Percentiles rank a stretch among this genome's conserved stretches.
Conservation (phyloP, 1,140 invertebrate species). For the Drosophila watanabei region DNA sequence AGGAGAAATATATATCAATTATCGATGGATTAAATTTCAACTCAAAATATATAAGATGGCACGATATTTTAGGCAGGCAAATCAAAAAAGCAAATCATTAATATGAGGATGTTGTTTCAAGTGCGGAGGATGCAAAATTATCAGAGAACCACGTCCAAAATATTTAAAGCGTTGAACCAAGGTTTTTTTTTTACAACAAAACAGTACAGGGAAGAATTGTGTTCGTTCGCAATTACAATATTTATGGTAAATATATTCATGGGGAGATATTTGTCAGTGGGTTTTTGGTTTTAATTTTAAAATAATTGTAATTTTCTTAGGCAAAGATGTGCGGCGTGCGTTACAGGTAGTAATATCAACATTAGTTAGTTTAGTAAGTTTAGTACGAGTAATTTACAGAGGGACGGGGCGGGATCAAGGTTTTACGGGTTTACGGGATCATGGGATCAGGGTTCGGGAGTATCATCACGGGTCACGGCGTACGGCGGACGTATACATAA, state of each 20-base stretch:
- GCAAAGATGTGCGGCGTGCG: slow-evolving; percentile 45
- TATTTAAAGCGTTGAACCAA: slow-evolving; percentile 46
- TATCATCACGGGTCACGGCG: neutral
- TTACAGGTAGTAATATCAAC: slow-evolving; percentile 30
- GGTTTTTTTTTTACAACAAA: slow-evolving; percentile 9
- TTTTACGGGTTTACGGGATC: neutral
- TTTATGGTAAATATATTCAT: slow-evolving; percentile 4
- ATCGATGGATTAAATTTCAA: neutral
- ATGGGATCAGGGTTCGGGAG: neutral
- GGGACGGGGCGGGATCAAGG: neutral
- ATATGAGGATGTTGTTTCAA: neutral
- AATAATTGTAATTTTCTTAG: neutral
- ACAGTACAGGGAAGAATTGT: neutral
- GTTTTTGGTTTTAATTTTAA: neutral
- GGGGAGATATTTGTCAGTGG: slow-evolving; percentile 7
- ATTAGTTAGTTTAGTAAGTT: slow-evolving; percentile 22
- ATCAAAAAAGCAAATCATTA: slow-evolving; percentile 8
- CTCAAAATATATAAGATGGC: neutral
- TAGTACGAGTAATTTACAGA: slow-evolving; percentile 36
- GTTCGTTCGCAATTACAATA: slow-evolving; percentile 24
- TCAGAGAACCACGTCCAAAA: slow-evolving; percentile 23
- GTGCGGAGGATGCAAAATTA: slow-evolving; percentile 13
- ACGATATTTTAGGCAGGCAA: slow-evolving; percentile 27
- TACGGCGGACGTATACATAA: slow-evolving; percentile 37
- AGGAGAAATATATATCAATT: neutral